These are phyloP conservation scores for Aphodius sticticus DNA, from an alignment of 2,888 invertebrate genomes.

Conservation along the genomic window DNA sequence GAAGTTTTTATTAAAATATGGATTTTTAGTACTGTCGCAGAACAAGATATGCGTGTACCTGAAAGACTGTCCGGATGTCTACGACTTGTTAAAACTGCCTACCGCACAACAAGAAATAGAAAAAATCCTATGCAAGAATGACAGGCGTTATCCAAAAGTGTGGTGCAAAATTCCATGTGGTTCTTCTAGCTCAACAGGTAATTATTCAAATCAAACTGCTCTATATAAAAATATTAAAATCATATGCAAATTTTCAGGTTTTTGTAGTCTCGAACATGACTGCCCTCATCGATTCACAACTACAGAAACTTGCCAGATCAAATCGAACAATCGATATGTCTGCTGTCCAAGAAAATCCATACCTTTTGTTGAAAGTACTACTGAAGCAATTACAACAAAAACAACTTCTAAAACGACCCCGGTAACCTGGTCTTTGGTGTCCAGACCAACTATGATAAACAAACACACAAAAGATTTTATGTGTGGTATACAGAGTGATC, in stretches of 20 bases:
- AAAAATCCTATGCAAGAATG: conserved; percentile 25
- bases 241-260: conserved; percentile 16
- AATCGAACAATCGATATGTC: conserved; percentile 33
- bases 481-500: conserved; percentile 29
- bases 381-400: not conserved
- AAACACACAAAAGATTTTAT: not conserved
- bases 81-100: conserved; percentile 55
- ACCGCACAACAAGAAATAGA: conserved; percentile 54
- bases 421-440: too few species aligned
- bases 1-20: not conserved
- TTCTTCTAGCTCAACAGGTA: conserved; percentile 9
- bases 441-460: conserved; percentile 15
- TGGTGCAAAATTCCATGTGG: conserved; percentile 34
- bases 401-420: not conserved
- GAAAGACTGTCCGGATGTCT: conserved; percentile 7
- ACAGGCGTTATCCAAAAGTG: conserved; percentile 27
- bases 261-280: conserved; percentile 21
- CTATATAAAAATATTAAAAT: not conserved
- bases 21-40: not conserved
- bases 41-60: conserved; percentile 6
- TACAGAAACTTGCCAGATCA: not conserved
- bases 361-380: not conserved
- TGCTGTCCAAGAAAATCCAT: conserved; percentile 43
- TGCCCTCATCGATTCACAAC: not conserved
- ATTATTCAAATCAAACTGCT: not conserved